Percentiles rank a stretch among this genome's conserved stretches.
Conservation (phyloP, 2,113 vertebrate genomes). For the Sterrhoptilus dennistouni region DNA sequence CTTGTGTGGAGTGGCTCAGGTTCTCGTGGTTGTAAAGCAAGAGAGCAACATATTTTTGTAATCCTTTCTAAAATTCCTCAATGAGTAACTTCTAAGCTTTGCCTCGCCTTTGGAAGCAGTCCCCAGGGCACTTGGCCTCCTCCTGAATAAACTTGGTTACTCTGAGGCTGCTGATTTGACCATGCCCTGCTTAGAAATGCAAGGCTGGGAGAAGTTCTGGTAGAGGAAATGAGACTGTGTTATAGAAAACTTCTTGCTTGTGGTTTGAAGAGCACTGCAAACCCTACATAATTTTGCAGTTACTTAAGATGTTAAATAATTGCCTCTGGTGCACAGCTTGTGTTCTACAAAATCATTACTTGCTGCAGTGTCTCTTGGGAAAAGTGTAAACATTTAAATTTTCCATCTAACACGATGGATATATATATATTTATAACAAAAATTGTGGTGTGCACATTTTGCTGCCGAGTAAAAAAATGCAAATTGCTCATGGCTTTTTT, state of each 20-base stretch:
- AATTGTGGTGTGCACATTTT: background rate
- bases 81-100: background rate
- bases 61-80: background rate
- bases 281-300: background rate
- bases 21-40: background rate
- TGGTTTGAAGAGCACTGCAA: background rate
- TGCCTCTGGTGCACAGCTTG: background rate
- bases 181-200: background rate
- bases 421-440: background rate
- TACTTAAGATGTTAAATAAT: conserved; percentile 4
- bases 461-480: background rate
- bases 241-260: background rate
- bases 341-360: background rate
- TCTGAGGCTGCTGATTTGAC: background rate
- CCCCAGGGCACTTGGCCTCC: background rate
- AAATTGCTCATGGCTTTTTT: background rate
- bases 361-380: background rate
- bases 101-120: background rate
- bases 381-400: background rate
- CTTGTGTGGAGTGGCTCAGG: background rate
- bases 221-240: background rate
- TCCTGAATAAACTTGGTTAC: background rate
- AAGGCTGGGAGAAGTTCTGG: background rate
- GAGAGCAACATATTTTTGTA: background rate
- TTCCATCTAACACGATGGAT: background rate